Evolutionary conservation across 2,888 invertebrate genomes (phyloP), one percentile per base, ranked within the genome.

Genomic region (Apodemia hepburni): DNA sequence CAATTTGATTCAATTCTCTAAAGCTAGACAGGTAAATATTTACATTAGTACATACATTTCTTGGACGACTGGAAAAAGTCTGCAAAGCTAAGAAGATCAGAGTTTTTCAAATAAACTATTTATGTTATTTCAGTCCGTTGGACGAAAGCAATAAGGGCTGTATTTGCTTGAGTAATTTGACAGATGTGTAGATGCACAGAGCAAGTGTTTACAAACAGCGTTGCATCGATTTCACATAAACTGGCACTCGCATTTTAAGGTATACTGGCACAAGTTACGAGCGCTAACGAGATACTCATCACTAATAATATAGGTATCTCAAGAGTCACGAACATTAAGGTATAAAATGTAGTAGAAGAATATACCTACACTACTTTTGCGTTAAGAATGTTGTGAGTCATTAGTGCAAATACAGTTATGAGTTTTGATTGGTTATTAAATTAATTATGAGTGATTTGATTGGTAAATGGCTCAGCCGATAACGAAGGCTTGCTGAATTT

Each of bases 211-310:
- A 88, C 88, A 86, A 91, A 90, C 90, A 90, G 77, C 74, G 77
- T 67, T 82, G 86, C 91, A 91, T 91, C 90, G 90, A 91, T 91
- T 90, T 89, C 89, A 84, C 91, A 91, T 91, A 90, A 91, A 90
- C 76, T 79, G 80, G 68, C 70, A 67, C 69, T 65, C 66, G 67
- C 68, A 63, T 57, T 60, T 64, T 62, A 66, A 68, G 71, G 68
- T 67, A 47, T 68, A 71, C 71, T 68, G 65, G 38, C 64, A 68
- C 64, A 63, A 60, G 65, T 22, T 65, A 59, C 63, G 9, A 58
- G 33, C 59, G 60, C 59, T 64, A 61, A 22, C 51, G 51, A 7
- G 7, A 8, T 45, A 59, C 18, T 27, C 35, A 9, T 8, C 33
- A 33, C 8, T 9, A 33, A 8, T 33, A 33, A 9, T 33, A 9